A percentile compares a stretch with the other conserved stretches of the same genome.
Evolutionary conservation across 2,113 vertebrate species (phyloP).

Genomic region (Sula dactylatra): DNA sequence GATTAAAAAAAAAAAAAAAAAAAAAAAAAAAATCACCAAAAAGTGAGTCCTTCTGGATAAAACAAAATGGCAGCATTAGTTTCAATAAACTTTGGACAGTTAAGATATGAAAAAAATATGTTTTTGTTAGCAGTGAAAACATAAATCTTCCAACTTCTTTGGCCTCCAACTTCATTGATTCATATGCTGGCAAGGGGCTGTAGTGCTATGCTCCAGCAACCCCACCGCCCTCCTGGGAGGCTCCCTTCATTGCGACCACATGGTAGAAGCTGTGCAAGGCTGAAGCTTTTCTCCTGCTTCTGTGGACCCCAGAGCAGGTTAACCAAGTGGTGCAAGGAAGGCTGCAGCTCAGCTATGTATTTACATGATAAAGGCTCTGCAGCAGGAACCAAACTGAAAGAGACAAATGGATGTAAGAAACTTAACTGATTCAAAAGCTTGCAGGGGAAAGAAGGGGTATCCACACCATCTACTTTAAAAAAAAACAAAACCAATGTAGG

Average conservation of each 20-base stretch:
- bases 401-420: neutral
- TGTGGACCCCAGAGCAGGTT: neutral
- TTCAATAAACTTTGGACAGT: neutral
- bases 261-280: rapidly evolving
- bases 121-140: neutral
- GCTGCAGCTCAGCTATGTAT: neutral
- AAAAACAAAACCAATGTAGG: neutral
- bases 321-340: neutral
- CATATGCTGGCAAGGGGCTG: neutral
- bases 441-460: neutral
- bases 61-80: neutral
- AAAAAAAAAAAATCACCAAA: neutral
- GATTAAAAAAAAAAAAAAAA: neutral
- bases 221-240: neutral
- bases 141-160: neutral
- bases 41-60: neutral
- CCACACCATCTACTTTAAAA: neutral
- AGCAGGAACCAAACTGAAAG: neutral
- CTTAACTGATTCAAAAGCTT: neutral
- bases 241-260: neutral
- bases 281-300: neutral
- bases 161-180: neutral
- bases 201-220: neutral
- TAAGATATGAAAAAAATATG: neutral
- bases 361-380: neutral